These are phyloP conservation scores for Machaerirhynchus nigripectus DNA, from an alignment of 2,113 vertebrate species.

Conservation along the genomic window DNA sequence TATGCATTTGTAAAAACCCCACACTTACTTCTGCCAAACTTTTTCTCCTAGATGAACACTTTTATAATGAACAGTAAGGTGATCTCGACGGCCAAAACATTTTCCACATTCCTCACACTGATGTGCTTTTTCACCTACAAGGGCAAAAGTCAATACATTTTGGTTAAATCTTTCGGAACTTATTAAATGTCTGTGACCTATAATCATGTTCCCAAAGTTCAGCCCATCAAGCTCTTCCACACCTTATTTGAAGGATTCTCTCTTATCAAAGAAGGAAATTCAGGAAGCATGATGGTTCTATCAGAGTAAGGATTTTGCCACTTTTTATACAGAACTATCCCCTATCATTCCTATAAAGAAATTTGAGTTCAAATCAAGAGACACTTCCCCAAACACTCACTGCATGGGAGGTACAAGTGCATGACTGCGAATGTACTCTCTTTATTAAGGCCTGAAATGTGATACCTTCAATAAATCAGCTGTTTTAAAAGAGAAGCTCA, in stretches of 20 bases:
- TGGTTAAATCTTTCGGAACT: not conserved
- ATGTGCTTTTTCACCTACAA: constrained; percentile 92
- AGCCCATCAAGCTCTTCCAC: not conserved
- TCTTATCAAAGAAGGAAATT: not conserved
- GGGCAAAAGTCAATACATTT: not conserved
- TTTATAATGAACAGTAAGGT: constrained; percentile 95
- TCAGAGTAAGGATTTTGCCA: not conserved
- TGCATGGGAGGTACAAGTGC: not conserved
- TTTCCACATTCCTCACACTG: constrained; percentile 98
- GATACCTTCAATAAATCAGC: not conserved
- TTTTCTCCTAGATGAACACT: constrained; percentile 97
- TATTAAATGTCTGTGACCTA: not conserved
- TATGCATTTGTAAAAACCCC: not conserved
- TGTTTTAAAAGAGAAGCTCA: not conserved
- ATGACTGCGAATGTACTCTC: not conserved
- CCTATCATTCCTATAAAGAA: not conserved
- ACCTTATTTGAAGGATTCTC: not conserved
- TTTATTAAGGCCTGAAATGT: not conserved
- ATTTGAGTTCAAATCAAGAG: not conserved
- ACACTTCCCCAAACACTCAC: not conserved
- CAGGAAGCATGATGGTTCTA: not conserved
- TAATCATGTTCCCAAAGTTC: not conserved
- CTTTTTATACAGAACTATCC: not conserved
- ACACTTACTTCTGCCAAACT: constrained; percentile 94
- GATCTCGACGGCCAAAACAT: constrained; percentile 94